Conservation (phyloP, 2,797 vertebrate species). For the Choloepus didactylus region DNA sequence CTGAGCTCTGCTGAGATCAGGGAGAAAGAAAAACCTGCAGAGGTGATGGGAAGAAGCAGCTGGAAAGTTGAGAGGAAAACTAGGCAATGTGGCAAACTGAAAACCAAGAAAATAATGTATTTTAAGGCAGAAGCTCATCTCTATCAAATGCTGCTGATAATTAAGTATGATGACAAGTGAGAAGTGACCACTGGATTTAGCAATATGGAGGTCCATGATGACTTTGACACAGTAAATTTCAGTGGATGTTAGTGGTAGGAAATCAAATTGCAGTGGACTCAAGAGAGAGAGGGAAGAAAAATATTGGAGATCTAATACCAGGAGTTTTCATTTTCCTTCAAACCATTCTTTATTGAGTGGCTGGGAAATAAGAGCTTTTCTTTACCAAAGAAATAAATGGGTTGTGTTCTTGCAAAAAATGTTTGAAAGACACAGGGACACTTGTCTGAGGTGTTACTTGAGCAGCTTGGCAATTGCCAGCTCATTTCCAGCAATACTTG, state of each 20-base stretch:
- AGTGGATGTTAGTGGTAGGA: fast-evolving
- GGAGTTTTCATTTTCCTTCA: not conserved
- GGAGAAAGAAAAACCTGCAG: not conserved
- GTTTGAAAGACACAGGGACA: conserved; percentile 30
- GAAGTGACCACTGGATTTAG: not conserved
- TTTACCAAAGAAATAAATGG: conserved; percentile 17
- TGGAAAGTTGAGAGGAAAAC: not conserved
- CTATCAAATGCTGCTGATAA: not conserved
- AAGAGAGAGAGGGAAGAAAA: not conserved
- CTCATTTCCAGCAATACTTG: not conserved
- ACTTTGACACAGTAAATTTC: fast-evolving
- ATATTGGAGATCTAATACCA: not conserved
- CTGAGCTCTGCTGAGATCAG: not conserved
- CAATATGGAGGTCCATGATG: not conserved
- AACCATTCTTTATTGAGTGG: not conserved
- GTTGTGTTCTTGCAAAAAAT: conserved; percentile 14
- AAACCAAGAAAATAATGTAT: not conserved
- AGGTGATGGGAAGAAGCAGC: not conserved
- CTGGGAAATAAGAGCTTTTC: conserved; percentile 34
- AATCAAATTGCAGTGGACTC: fast-evolving
- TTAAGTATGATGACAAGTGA: not conserved
- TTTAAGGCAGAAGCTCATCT: not conserved
- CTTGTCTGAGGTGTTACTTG: not conserved
- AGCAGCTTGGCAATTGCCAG: not conserved
- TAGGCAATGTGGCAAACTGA: not conserved